Evolutionary conservation across 2,888 invertebrate genomes (phyloP), one percentile per base, ranked within the genome.

Genomic region (Catocala nupta): DNA sequence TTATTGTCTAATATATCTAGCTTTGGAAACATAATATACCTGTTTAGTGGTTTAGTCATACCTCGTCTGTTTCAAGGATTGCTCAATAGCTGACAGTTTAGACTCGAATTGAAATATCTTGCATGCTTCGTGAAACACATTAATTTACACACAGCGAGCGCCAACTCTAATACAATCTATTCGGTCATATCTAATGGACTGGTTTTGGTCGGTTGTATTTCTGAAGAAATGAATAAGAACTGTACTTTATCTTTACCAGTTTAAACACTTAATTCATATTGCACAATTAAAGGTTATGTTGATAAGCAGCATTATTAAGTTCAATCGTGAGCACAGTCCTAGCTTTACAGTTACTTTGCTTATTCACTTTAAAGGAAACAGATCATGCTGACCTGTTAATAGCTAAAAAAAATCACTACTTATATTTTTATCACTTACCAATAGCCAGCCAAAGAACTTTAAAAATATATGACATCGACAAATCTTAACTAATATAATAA

Each of bases 61-160:
- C 34, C 36, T 58, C 34, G 36, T 33, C 57, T 43, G 13, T 51
- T 51, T 47, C 59, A 52, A 59, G 52, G 12, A 47, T 59, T 59
- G 34, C 59, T 47, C 45, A 59, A 59, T 42, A 39, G 12, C 45
- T 52, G 13, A 45, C 59, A 11, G 52, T 25, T 47, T 53, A 47
- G n/a, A 39, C 0, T 36, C 33, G 10, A 53, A 59, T 53, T 59
- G 39, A 52, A 53, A 59, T 53, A 59, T 48, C 52, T 53, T 59
- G 52, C 51, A 53, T 25, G 47, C 36, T 47, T 42, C 45, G 52
- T 59, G 45, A 39, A 53, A 42, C 42, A 59, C 47, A 47, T 59
- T 33, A 36, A 39, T 47, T 52, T 25, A 25, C 4, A 25, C 25
- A 25, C 25, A 25, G 25, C 25, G 25, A 25, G 25, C 25, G 25